Conservation (phyloP, 2,888 invertebrate genomes). For the Hydrotaea diabolus region DNA sequence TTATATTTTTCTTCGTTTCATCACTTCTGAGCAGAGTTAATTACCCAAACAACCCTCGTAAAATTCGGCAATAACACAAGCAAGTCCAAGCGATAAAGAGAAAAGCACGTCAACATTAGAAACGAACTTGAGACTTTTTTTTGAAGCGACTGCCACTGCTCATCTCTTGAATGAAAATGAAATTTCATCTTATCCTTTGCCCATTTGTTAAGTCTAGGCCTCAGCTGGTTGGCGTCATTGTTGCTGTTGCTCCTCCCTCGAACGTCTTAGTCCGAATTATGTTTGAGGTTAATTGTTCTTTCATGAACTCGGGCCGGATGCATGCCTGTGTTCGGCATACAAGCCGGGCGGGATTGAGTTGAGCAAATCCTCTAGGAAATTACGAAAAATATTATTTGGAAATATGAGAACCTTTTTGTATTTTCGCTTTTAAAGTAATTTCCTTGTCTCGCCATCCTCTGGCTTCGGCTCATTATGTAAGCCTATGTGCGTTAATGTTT, state of each 20-base stretch:
- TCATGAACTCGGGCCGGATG: neutral
- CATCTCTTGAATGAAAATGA: neutral
- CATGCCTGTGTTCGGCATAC: neutral
- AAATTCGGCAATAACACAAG: neutral
- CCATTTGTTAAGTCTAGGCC: neutral
- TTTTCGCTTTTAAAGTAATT: neutral
- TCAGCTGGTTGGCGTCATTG: neutral
- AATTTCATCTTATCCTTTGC: conserved; percentile 1
- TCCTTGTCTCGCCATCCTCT: neutral
- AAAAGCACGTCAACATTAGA: neutral
- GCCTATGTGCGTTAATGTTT: conserved; percentile 11
- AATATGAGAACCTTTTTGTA: conserved; percentile 14
- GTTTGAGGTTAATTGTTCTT: conserved; percentile 21
- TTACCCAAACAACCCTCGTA: neutral
- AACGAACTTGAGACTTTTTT: neutral
- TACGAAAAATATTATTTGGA: neutral
- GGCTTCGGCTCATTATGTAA: neutral
- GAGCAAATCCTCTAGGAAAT: conserved; percentile 19
- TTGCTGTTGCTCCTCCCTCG: neutral
- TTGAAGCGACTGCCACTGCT: too few relatives aligned
- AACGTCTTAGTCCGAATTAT: neutral
- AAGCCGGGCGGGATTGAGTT: neutral
- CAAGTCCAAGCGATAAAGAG: neutral
- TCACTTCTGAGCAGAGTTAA: neutral
- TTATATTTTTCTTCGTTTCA: neutral